These are phyloP conservation scores for Serinus canaria DNA, from an alignment of 2,113 vertebrate genomes.

Conservation along the genomic window DNA sequence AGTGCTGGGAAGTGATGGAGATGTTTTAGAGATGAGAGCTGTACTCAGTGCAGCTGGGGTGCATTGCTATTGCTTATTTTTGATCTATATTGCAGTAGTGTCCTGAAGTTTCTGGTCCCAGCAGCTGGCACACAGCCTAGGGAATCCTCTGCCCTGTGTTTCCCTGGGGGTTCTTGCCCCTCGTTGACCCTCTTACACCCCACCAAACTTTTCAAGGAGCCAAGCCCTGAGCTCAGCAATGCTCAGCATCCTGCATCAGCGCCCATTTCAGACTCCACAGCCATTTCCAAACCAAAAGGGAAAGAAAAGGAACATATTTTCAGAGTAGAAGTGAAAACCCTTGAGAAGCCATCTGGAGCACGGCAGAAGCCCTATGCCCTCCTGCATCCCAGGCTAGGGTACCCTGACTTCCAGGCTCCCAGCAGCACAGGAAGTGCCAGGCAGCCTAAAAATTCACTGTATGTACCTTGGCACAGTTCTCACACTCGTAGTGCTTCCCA, in stretches of 20 bases:
- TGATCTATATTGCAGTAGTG: neutral
- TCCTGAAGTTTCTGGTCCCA: neutral
- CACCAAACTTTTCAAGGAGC: neutral
- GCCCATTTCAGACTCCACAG: neutral
- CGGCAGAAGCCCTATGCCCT: rapidly evolving
- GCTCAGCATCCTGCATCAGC: neutral
- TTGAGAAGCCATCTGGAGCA: neutral
- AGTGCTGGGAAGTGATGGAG: neutral
- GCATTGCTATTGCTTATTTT: neutral
- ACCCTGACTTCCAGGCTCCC: constrained; percentile 1
- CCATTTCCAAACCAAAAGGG: neutral
- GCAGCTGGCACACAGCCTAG: neutral
- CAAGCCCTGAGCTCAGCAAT: neutral
- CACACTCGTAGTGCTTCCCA: constrained; percentile 86
- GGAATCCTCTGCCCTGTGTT: neutral
- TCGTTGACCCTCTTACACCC: neutral
- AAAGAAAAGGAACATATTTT: neutral
- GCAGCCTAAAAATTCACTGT: constrained; percentile 81
- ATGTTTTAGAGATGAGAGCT: neutral
- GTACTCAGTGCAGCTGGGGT: neutral
- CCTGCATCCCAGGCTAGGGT: neutral
- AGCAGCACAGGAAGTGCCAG: constrained; percentile 15
- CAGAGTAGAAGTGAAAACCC: neutral
- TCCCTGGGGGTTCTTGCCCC: neutral
- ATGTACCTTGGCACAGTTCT: constrained; percentile 89